Percentiles rank a stretch among this genome's conserved stretches.
Evolutionary conservation across 1,140 invertebrate genomes (phyloP).

Genomic region (Trachymyrmex cornetzi): DNA sequence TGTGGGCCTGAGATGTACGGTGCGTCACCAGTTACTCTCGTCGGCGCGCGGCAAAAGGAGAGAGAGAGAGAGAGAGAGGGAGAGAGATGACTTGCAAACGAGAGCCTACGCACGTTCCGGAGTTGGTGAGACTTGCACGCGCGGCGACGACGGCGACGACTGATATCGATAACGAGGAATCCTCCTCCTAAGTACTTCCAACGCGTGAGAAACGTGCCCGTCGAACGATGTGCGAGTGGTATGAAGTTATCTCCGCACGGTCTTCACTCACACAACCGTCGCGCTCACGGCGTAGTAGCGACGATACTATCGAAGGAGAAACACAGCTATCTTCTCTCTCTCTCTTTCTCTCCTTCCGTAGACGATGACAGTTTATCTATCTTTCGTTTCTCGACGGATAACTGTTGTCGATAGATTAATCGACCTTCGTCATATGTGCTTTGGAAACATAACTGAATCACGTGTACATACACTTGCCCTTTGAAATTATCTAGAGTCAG

Average conservation of each 20-base stretch:
- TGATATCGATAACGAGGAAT: conserved; percentile 27
- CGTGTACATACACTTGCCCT: not conserved
- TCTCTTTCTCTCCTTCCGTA: not conserved
- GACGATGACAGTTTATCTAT: conserved; percentile 55
- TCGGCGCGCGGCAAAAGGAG: not conserved
- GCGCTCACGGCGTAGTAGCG: conserved; percentile 27
- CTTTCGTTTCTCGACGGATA: conserved; percentile 48
- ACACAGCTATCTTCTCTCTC: not conserved
- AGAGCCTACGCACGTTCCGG: not conserved
- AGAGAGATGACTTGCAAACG: not conserved
- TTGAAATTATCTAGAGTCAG: not conserved
- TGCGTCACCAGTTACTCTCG: conserved; percentile 25
- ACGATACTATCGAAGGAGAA: conserved; percentile 26
- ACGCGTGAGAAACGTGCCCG: conserved; percentile 16
- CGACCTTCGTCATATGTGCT: not conserved
- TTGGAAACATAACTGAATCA: conserved; percentile 8
- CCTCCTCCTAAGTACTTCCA: not conserved
- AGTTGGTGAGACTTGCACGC: conserved; percentile 1
- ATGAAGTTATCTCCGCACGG: conserved; percentile 12
- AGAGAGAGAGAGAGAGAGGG: not conserved
- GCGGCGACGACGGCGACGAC: not conserved
- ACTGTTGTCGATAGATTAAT: not conserved
- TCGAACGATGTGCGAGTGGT: not conserved
- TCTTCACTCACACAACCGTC: conserved; percentile 4
- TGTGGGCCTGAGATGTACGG: not conserved